These are phyloP conservation scores for Zingel zingel DNA, from an alignment of 2,113 vertebrate species.

Conservation along the genomic window DNA sequence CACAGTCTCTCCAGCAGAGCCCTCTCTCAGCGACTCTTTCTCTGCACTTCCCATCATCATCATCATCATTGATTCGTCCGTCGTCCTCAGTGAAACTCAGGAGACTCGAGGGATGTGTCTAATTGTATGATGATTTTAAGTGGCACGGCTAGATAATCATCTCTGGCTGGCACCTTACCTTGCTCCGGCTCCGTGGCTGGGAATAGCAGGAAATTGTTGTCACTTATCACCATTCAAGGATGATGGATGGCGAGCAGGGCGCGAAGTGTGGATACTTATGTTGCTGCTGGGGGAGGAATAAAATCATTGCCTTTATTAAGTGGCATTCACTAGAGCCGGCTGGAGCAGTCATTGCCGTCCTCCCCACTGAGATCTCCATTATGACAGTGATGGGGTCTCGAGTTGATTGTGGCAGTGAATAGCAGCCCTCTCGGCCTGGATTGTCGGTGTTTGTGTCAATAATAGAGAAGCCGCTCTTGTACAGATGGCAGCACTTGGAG, in stretches of 20 bases:
- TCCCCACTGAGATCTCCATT: slow-evolving; percentile 59
- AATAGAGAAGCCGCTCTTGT: slow-evolving; percentile 49
- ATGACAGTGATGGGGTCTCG: slow-evolving; percentile 66
- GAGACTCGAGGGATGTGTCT: slow-evolving; percentile 57
- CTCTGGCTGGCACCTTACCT: slow-evolving; percentile 31
- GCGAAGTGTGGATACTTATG: slow-evolving; percentile 66
- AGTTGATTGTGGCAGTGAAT: slow-evolving; percentile 60
- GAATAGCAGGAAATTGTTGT: slow-evolving; percentile 71
- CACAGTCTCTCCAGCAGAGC: slow-evolving; percentile 29
- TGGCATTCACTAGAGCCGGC: slow-evolving; percentile 62
- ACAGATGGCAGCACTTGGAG: slow-evolving; percentile 41
- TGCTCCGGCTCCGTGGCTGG: slow-evolving; percentile 39
- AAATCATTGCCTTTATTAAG: slow-evolving; percentile 81
- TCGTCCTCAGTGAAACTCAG: slow-evolving; percentile 47
- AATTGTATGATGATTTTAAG: slow-evolving; percentile 79
- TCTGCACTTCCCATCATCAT: slow-evolving; percentile 50
- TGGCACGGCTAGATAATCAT: slow-evolving; percentile 70
- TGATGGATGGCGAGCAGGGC: slow-evolving; percentile 71
- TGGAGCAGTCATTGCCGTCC: slow-evolving; percentile 51
- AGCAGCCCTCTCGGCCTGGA: slow-evolving; percentile 36
- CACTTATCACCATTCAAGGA: slow-evolving; percentile 72
- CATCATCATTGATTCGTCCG: slow-evolving; percentile 70
- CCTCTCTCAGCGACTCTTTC: slow-evolving; percentile 24
- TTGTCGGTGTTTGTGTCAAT: slow-evolving; percentile 54
- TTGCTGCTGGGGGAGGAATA: slow-evolving; percentile 63